These are phyloP conservation scores for Paragorgia papillata DNA, from an alignment of 92 coral and sea anemone genomes.

Conservation along the genomic window DNA sequence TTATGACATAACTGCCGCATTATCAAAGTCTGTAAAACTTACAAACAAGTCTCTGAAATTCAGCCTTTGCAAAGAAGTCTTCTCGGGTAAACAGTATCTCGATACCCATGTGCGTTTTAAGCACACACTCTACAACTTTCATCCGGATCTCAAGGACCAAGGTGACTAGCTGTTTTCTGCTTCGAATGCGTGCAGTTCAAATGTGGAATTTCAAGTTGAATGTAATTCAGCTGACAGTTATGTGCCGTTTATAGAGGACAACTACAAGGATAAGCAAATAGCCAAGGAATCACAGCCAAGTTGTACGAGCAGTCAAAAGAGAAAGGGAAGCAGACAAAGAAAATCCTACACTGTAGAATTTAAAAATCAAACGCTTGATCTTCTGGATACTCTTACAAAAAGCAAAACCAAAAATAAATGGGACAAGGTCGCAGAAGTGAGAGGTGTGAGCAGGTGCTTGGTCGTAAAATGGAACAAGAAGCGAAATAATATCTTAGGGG, in stretches of 20 bases:
- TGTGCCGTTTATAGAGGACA: too few species aligned
- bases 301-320: conserved; percentile 32
- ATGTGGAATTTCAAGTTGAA: too few species aligned
- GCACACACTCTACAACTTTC: conserved; percentile 1
- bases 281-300: neutral
- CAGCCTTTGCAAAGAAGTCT: conserved; percentile 22
- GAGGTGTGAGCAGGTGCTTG: conserved; percentile 63
- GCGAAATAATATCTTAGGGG: conserved; percentile 31
- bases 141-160: too few species aligned
- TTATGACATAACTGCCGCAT: conserved; percentile 33
- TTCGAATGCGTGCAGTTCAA: too few species aligned
- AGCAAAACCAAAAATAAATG: conserved; percentile 50
- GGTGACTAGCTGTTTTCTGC: too few species aligned
- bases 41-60: conserved; percentile 44
- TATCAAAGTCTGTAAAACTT: too few species aligned
- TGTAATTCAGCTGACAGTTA: too few species aligned
- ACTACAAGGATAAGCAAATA: too few species aligned
- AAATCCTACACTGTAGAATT: conserved; percentile 70
- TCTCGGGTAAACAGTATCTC: conserved; percentile 40
- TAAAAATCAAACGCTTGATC: conserved; percentile 59
- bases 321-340: conserved; percentile 52
- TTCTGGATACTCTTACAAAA: conserved; percentile 50
- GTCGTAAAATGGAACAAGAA: conserved; percentile 69
- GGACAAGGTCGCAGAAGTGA: conserved; percentile 60
- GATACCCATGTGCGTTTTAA: conserved; percentile 46